Conservation (phyloP, 53 echinoderm and acorn worm species). For the Holothuria leucospilota region DNA sequence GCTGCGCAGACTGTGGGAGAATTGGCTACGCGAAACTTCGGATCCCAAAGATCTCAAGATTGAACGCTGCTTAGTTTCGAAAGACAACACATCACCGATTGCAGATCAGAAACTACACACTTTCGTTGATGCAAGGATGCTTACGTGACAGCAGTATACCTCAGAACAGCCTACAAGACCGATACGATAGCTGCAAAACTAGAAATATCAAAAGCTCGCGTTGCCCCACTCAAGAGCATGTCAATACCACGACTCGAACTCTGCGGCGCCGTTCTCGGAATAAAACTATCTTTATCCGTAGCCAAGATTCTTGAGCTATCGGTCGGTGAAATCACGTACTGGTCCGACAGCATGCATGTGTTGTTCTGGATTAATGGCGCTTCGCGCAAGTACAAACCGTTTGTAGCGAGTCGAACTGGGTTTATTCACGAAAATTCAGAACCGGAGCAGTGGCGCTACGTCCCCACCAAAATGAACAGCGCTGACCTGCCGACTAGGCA, state of each 20-base stretch:
- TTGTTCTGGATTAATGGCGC: background rate
- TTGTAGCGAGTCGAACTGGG: conserved; percentile 15
- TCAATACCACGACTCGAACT: conserved; percentile 7
- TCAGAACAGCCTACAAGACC: too few species aligned
- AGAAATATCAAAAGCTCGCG: background rate
- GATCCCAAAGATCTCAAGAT: too few species aligned
- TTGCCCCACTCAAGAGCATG: background rate
- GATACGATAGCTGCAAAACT: too few species aligned
- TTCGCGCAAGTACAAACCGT: background rate
- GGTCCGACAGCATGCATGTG: conserved; percentile 41
- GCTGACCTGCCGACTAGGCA: background rate
- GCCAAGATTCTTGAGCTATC: background rate
- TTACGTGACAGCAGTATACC: conserved; percentile 30
- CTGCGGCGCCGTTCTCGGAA: background rate
- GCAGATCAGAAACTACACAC: background rate
- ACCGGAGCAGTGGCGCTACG: conserved; percentile 24
- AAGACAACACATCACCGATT: too few species aligned
- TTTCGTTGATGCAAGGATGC: conserved; percentile 35
- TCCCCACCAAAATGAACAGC: background rate
- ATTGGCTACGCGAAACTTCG: too few species aligned
- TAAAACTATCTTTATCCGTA: background rate
- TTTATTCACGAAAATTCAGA: too few species aligned
- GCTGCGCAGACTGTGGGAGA: too few species aligned
- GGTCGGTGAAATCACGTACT: background rate
- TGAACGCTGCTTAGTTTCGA: too few species aligned